Percentiles rank a stretch among this genome's conserved stretches.
Conservation (phyloP, 2,113 vertebrate species). For the Empidonax traillii region DNA sequence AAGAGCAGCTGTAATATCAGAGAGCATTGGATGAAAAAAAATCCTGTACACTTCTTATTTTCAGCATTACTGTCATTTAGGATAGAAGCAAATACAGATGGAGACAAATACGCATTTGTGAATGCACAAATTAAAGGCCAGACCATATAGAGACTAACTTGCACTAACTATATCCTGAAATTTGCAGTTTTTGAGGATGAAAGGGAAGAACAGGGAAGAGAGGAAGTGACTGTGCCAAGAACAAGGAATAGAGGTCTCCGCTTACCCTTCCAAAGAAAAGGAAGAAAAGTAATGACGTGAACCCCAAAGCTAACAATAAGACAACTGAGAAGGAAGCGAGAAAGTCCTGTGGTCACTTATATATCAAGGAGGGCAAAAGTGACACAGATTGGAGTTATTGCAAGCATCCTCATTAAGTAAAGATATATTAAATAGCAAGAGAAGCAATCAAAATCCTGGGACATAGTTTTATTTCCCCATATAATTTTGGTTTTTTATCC, state of each 20-base stretch:
- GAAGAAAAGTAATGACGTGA: not conserved
- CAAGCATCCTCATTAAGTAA: not conserved
- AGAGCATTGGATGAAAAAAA: not conserved
- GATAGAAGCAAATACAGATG: not conserved
- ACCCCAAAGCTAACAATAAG: not conserved
- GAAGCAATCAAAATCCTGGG: not conserved
- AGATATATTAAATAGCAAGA: not conserved
- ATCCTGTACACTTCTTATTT: not conserved
- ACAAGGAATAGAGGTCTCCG: not conserved
- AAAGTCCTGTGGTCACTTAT: not conserved
- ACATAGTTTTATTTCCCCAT: not conserved
- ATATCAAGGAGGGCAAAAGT: not conserved
- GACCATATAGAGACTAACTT: not conserved
- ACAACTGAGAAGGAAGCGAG: not conserved
- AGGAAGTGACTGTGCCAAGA: not conserved
- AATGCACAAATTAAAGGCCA: not conserved
- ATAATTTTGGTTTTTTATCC: not conserved
- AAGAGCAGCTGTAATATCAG: not conserved
- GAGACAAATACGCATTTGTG: not conserved
- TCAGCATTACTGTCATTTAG: not conserved
- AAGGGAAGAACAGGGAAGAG: not conserved
- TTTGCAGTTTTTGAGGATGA: not conserved
- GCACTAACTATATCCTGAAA: not conserved
- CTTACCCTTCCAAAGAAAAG: not conserved
- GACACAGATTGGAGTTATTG: not conserved